A percentile compares a stretch with the other conserved stretches of the same genome.
phyloP scores from a whole-genome alignment of 53 echinoderm and acorn worm species.

The Stichopus horrens region DNA sequence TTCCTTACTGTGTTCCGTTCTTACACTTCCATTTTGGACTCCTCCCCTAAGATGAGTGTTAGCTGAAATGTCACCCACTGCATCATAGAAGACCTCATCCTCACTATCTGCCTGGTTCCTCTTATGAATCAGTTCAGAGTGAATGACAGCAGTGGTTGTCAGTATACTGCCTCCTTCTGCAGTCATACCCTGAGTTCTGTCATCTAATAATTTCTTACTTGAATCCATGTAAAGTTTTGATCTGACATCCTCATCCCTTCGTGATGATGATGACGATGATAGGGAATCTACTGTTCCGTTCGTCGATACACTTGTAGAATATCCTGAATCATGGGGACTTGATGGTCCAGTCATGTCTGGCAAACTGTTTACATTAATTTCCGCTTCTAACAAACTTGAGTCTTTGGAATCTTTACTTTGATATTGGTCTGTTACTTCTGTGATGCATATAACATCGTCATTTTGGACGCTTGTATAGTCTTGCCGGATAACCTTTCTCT shows the following conservation, averaged over 20 bases:
- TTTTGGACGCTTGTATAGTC: slow-evolving; percentile 45
- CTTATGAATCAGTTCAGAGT: slow-evolving; percentile 1
- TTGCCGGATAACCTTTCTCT: slow-evolving; percentile 30
- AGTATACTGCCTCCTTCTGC: slow-evolving; percentile 27
- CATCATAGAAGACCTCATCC: slow-evolving; percentile 39
- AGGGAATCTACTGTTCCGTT: slow-evolving; percentile 33
- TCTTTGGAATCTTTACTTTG: slow-evolving; percentile 23
- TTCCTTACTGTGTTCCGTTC: background rate
- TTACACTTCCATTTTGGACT: background rate
- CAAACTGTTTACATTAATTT: background rate
- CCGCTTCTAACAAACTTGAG: background rate
- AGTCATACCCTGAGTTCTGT: slow-evolving; percentile 1
- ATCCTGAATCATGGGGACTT: slow-evolving; percentile 49
- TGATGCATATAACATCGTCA: slow-evolving; percentile 49
- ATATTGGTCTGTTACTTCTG: slow-evolving; percentile 50
- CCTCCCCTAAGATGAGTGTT: background rate
- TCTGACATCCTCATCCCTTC: background rate
- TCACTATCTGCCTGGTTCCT: background rate
- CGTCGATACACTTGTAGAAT: slow-evolving; percentile 49
- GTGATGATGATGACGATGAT: background rate
- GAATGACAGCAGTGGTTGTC: slow-evolving; percentile 35
- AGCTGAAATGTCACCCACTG: slow-evolving; percentile 17
- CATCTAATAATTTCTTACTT: background rate
- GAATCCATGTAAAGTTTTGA: slow-evolving; percentile 12
- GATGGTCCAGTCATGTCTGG: slow-evolving; percentile 32